Conservation (phyloP, 2,797 vertebrate species). For the Erethizon dorsatum region DNA sequence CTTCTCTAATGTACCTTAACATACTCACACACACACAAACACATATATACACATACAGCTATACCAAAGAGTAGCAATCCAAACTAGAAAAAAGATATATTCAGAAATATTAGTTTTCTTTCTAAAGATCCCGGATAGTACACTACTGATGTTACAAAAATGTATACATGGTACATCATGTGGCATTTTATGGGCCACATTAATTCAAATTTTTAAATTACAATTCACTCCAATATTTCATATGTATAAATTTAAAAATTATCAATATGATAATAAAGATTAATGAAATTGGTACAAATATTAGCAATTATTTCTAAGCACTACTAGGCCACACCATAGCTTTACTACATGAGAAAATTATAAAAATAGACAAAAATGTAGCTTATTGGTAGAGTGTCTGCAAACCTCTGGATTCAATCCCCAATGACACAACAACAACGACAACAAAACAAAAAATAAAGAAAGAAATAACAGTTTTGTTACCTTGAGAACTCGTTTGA, state of each 20-base stretch:
- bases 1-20: not conserved
- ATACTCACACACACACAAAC: not conserved
- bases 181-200: not conserved
- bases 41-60: not conserved
- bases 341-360: slow-evolving; percentile 43
- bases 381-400: not conserved
- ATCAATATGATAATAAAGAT: slow-evolving; percentile 18
- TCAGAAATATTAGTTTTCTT: slow-evolving; percentile 21
- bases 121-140: not conserved
- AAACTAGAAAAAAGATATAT: not conserved
- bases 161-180: not conserved
- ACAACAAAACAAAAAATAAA: not conserved
- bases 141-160: not conserved
- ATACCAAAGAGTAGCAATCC: not conserved
- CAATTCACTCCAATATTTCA: slow-evolving; percentile 44
- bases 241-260: slow-evolving; percentile 29
- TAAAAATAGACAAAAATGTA: not conserved
- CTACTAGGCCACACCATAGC: not conserved
- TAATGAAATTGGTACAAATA: slow-evolving; percentile 38
- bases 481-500: slow-evolving; percentile 93
- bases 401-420: not conserved
- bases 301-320: slow-evolving; percentile 50
- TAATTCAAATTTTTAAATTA: slow-evolving; percentile 31
- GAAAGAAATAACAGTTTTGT: not conserved
- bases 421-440: not conserved